Base-by-base conservation (phyloP, 2,113 vertebrate species). In the Gorsachius goisagi region DNA sequence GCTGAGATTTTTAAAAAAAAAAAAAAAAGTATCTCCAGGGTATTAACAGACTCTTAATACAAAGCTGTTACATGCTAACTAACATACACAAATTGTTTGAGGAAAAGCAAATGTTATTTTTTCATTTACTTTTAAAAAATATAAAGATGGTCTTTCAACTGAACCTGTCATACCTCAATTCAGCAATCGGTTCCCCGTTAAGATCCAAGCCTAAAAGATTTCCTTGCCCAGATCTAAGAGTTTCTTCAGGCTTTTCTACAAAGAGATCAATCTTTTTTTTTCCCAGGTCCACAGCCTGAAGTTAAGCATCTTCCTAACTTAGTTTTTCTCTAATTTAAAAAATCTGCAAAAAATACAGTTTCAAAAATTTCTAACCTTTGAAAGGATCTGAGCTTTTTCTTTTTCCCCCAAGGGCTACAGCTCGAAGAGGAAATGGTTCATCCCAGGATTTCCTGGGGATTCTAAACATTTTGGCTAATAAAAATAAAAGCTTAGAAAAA, bases 401-500 rank as follows among this genome's bases (percentile, higher is more conserved):
- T 91, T 88, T 69, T n/a, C 73, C 91, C 92, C 94, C 75, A 82
- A 95, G 89, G 96, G 88, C 90, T 93, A 85, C 72, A 86, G 89
- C 83, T 93, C 1, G 1, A 79, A 95, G 91, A 97, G 97, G 97
- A 97, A 97, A 96, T 50, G 49, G 88, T 84, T 97, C 97, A 97
- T 97, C 95, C 85, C 76, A 92, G 97, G 97, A 97, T 97, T 97
- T 97, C 97, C 97, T 97, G 94, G 58, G 92, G 96, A 97, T 97
- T 97, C 96, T 88, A 94, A 97, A 97, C 96, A 97, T 95, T 97
- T 96, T 92, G 80, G 81, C 85, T 97, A 96, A 97, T 97, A 97
- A 97, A 97, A 97, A 95, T 95, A 96, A 96, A 96, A 97, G 96
- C 95, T 97, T 82, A 96, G 91, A 88, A 95, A 96, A 97, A 97